Evolutionary conservation across 2,888 invertebrate species (phyloP).

Genomic region (Xylota segnis): DNA sequence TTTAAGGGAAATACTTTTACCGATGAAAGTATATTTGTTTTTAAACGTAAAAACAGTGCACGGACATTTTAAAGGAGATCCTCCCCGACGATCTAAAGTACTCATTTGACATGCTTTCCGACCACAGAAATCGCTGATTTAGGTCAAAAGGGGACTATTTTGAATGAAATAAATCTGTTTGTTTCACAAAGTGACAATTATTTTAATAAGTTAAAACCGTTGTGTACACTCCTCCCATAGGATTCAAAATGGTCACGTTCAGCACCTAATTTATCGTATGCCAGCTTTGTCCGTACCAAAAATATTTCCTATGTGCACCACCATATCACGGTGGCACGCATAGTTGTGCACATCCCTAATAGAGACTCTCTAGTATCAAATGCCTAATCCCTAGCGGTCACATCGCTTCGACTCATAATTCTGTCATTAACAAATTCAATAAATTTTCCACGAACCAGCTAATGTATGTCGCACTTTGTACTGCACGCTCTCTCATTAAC

Average conservation of each 20-base stretch:
- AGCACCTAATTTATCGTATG: background rate
- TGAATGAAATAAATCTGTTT: too few relatives aligned
- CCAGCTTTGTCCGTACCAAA: background rate
- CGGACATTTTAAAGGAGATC: too few relatives aligned
- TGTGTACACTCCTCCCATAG: too few relatives aligned
- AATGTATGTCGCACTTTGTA: conserved; percentile 24
- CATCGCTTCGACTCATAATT: conserved; percentile 15
- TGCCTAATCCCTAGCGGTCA: conserved; percentile 1
- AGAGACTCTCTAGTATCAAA: conserved; percentile 1
- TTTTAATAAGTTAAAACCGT: too few relatives aligned
- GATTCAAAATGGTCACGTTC: background rate
- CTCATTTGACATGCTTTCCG: too few relatives aligned
- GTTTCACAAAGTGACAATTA: too few relatives aligned
- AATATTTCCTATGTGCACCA: background rate
- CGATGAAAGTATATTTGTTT: too few relatives aligned
- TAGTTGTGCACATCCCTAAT: background rate
- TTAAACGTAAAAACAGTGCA: too few relatives aligned
- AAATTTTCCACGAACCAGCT: conserved; percentile 14
- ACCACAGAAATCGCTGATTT: too few relatives aligned
- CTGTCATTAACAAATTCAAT: conserved; percentile 34
- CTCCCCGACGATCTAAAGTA: too few relatives aligned
- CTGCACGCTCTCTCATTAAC: conserved; percentile 24
- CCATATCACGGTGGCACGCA: background rate
- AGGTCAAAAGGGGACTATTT: too few relatives aligned
- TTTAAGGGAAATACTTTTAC: too few relatives aligned